Evolutionary conservation across 2,888 invertebrate genomes (phyloP), one percentile per base, ranked within the genome.

Genomic region (Lasioglossum oenotherae): DNA sequence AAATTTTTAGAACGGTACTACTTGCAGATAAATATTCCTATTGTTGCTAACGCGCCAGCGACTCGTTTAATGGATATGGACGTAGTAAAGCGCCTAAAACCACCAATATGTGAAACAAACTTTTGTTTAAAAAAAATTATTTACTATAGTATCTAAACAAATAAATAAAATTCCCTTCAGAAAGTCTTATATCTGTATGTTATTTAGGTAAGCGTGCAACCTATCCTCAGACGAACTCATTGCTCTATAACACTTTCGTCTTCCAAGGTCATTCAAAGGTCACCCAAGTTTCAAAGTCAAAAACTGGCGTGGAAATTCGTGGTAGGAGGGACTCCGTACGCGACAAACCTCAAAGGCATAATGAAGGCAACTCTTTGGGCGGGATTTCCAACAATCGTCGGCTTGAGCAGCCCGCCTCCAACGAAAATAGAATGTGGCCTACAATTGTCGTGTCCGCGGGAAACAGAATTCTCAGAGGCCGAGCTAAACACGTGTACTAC

Each of bases 391-490:
- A 80, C 85, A 79, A 83, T 85, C 79, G 79, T n/a, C 73, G 67
- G 38, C 83, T 60, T 31, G 73, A n/a, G 46, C 64, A 46, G 31
- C 72, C 53, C 53, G 57, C 53, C 57, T 35, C 71, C 57, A 49
- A 53, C 83, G 67, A 85, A 76, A 85, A 85, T 85, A 85, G 85
- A 83, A 79, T 76, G 57, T 85, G 85, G 76, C 85, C 85, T 79
- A 85, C 83, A 85, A 85, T 85, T 85, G 83, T 83, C 83, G 83
- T 46, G 69, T 69, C 72, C 64, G 67, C 83, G 76, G 38, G 44
- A 79, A 31, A 83, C 83, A 57, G 49, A 38, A 76, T 41, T 69
- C 46, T n/a, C 38, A 16, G 79, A 73, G 57, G 83, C 83, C 79
- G 82, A 79, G 46, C 75, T 74, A 85, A 85, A 85, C 85, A 82